Evolutionary conservation across 2,888 invertebrate species (phyloP), one percentile per base, ranked within the genome.

Genomic region (Cheilosia urbana): DNA sequence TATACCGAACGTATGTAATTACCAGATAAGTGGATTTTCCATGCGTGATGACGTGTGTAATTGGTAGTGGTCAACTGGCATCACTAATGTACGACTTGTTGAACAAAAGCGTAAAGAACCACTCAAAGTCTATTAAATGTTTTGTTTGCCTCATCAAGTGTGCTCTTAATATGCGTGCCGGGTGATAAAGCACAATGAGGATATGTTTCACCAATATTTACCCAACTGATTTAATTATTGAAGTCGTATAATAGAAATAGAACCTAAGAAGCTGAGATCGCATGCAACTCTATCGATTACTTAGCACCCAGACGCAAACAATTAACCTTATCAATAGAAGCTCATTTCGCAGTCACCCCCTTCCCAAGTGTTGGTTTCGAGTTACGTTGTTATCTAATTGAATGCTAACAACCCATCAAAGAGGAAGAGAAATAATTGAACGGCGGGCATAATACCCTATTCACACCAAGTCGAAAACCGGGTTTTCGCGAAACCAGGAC

Each of bases 81-180:
- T 63, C 62, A 47, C 62, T 47, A 47, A 63, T 63, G 62, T 47
- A 47, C 27, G 30, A 63, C 62, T 42, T 63, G 62, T 63, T 63
- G 62, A 63, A 63, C 47, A 27, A 17, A 17, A 19, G 47, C 30
- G 13, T 27, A 60, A 63, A 13, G 30, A 63, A 19, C 13, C 30
- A 63, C 47, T 24, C 42, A 24, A 60, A 24, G 37, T 1, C 37
- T 37, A 37, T 37, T 37, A 13, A 13, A 13, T 37, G 21, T 3
- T 15, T 21, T 21, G n/a, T 17, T 51, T 51, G 21, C 24, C 51
- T 15, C 21, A 17, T 51, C 24, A 51, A 24, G 51, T 37, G 37
- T 37, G 37, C 3, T 37, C 13, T 37, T 37, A 13, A 37, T 13
- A 13, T 51, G 19, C 15, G 13, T 19, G 24, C 4, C 51, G 24